These are phyloP conservation scores for Daboia siamensis DNA, from an alignment of 2,113 vertebrate species.

Conservation along the genomic window DNA sequence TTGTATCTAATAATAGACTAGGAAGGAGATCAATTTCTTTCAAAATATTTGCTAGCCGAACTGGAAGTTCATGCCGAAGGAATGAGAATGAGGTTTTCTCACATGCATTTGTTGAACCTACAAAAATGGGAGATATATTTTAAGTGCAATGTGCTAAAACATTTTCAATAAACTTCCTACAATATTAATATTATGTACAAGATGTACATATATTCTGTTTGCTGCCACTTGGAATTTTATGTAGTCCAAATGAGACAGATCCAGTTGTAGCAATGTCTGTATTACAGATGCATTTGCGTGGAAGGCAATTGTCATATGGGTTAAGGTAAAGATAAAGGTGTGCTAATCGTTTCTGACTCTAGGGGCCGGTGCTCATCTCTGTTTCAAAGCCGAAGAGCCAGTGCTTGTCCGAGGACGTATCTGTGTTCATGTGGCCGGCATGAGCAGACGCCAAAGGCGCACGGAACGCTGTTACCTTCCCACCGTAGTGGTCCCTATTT, in stretches of 20 bases:
- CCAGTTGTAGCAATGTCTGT: background rate
- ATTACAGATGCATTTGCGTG: background rate
- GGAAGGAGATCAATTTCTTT: constrained; percentile 95
- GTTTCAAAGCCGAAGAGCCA: no score
- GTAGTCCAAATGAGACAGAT: background rate
- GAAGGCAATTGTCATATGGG: background rate
- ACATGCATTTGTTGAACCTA: constrained; percentile 91
- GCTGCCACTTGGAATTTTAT: background rate
- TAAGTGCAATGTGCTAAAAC: accelerated
- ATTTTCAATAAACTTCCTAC: background rate
- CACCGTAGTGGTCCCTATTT: no score
- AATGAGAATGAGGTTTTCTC: constrained; percentile 96
- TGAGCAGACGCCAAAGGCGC: no score
- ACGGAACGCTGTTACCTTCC: no score
- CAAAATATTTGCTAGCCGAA: constrained; percentile 95
- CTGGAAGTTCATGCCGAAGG: constrained; percentile 92
- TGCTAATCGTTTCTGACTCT: no score
- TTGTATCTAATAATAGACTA: constrained; percentile 81
- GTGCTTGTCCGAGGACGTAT: no score
- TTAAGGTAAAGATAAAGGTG: no score
- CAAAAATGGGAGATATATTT: constrained; percentile 30
- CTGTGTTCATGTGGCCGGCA: no score
- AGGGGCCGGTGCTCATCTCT: no score
- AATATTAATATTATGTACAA: background rate
- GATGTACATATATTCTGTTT: background rate